Evolutionary conservation across 2,113 vertebrate genomes (phyloP).

Genomic region (Hippocampus comes): DNA sequence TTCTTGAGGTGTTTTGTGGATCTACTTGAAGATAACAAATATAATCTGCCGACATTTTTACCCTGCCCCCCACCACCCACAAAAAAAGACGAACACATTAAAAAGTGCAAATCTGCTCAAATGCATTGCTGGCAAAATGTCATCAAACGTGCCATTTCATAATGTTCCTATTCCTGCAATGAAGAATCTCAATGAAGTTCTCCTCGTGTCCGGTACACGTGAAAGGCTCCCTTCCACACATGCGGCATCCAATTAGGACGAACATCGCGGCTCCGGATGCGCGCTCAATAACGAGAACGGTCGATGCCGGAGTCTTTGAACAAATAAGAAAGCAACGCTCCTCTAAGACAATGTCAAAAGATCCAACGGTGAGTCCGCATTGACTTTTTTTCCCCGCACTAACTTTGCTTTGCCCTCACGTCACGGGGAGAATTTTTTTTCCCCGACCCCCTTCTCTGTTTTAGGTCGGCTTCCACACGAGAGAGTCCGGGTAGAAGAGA

Average conservation of each 20-base stretch:
- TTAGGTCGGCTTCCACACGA: not conserved
- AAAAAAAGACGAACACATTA: too few species aligned
- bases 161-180: not conserved
- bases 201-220: not conserved
- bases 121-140: too few species aligned
- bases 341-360: conserved; percentile 42
- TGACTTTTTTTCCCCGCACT: not conserved
- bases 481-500: not conserved
- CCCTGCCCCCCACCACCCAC: too few species aligned
- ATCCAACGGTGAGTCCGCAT: not conserved
- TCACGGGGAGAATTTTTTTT: not conserved
- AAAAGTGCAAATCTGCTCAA: too few species aligned
- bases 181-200: not conserved
- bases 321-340: conserved; percentile 23
- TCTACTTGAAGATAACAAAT: too few species aligned
- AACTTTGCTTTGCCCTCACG: conserved; percentile 5
- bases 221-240: not conserved
- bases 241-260: conserved; percentile 35
- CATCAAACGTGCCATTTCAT: too few species aligned
- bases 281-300: conserved; percentile 20
- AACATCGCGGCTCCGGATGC: not conserved
- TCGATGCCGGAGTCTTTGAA: conserved; percentile 27
- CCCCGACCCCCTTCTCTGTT: not conserved
- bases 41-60: too few species aligned
- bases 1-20: too few species aligned